Percentiles rank a stretch among this genome's conserved stretches.
Evolutionary conservation across 2,113 vertebrate species (phyloP).

Genomic region (Anolis carolinensis): DNA sequence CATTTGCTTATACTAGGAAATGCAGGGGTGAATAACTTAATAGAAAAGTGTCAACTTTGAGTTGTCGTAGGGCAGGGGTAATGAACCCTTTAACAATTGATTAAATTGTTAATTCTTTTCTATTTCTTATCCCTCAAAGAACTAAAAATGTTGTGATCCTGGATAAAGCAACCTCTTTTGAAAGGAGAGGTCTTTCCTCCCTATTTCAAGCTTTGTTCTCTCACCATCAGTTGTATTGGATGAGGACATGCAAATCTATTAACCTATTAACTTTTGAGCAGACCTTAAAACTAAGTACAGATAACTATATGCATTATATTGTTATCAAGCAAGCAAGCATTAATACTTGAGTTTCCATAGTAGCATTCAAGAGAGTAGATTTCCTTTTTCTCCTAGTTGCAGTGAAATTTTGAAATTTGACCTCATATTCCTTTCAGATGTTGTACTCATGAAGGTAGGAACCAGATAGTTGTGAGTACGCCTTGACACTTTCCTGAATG

Average conservation of each 20-base stretch:
- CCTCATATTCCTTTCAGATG: background rate
- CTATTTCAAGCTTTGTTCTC: background rate
- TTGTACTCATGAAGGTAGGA: background rate
- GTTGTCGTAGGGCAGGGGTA: too few species aligned
- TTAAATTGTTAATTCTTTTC: too few species aligned
- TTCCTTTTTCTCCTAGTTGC: background rate
- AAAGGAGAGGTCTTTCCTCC: background rate
- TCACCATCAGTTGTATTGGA: background rate
- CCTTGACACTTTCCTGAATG: background rate
- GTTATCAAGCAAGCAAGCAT: background rate
- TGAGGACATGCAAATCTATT: background rate
- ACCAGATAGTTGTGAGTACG: background rate
- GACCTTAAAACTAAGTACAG: background rate
- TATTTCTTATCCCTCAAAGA: background rate
- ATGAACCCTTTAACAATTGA: too few species aligned
- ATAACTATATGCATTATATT: background rate
- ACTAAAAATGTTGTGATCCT: background rate
- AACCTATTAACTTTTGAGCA: background rate
- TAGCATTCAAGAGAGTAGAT: background rate
- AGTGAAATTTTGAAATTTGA: background rate
- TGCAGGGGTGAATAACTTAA: background rate
- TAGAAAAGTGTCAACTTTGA: too few species aligned
- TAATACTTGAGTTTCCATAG: background rate
- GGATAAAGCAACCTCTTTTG: background rate
- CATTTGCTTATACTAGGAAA: background rate